phyloP scores from a whole-genome alignment of 2,888 invertebrate genomes.

The Lasius platythorax region DNA sequence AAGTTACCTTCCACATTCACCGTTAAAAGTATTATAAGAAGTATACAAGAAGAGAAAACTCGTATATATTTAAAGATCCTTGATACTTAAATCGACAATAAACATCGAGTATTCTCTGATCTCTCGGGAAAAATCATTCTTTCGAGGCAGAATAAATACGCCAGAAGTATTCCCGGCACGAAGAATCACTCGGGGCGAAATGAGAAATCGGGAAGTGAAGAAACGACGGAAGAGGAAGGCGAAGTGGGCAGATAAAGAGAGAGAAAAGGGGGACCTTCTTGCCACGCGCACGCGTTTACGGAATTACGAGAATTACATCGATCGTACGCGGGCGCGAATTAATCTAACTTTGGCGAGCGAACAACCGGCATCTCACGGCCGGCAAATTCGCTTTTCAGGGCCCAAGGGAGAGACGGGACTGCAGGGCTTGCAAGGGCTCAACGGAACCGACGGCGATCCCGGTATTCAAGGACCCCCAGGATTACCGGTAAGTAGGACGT shows the following conservation, averaged over 20 bases:
- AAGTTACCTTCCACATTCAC: neutral
- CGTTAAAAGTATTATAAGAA: neutral
- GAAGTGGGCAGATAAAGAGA: neutral
- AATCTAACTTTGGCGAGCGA: conserved; percentile 45
- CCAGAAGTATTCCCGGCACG: conserved; percentile 51
- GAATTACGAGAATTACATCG: conserved; percentile 31
- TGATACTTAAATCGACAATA: conserved; percentile 29
- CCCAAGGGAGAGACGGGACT: conserved; percentile 92
- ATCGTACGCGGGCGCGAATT: conserved; percentile 42
- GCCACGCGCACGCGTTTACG: conserved; percentile 37
- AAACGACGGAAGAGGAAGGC: conserved; percentile 34
- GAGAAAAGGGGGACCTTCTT: neutral
- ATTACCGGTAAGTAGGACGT: conserved; percentile 88
- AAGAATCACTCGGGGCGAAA: conserved; percentile 33
- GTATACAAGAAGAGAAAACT: neutral
- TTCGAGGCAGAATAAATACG: conserved; percentile 29
- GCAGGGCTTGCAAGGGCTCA: conserved; percentile 91
- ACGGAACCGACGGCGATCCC: conserved; percentile 92
- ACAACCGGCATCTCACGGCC: conserved; percentile 28
- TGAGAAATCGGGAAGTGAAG: conserved; percentile 31
- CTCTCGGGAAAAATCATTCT: conserved; percentile 15
- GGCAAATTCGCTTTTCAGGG: conserved; percentile 87
- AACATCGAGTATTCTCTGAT: conserved; percentile 15
- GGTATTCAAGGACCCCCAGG: conserved; percentile 96
- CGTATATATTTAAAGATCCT: neutral